Evolutionary conservation across 2,113 vertebrate species (phyloP).

Genomic region (Micromys minutus): DNA sequence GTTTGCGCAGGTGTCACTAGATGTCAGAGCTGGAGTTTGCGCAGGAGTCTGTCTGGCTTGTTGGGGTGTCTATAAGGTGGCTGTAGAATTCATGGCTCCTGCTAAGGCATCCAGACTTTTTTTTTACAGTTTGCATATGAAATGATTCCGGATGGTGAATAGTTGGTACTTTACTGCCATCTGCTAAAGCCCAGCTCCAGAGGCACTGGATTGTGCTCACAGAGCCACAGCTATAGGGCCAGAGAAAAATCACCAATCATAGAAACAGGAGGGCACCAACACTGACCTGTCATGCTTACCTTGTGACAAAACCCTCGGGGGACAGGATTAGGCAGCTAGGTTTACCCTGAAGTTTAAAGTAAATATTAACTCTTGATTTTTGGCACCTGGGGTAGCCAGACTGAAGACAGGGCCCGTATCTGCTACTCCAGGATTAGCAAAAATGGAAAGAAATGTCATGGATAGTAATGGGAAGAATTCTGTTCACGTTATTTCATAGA

Average conservation of each 20-base stretch:
- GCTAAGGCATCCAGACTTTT: not conserved
- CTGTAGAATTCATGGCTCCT: not conserved
- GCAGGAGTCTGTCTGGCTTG: not conserved
- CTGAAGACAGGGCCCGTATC: not conserved
- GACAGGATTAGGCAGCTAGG: not conserved
- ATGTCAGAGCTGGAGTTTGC: not conserved
- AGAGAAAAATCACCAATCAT: not conserved
- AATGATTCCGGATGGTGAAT: conserved; percentile 24
- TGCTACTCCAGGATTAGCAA: not conserved
- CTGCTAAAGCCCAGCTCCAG: not conserved
- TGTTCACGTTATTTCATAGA: not conserved
- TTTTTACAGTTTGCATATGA: not conserved
- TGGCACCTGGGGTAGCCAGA: not conserved
- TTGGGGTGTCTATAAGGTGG: not conserved
- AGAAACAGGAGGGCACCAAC: not conserved
- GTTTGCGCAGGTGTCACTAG: not conserved
- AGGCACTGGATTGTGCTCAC: not conserved
- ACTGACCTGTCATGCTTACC: not conserved
- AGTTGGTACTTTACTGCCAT: not conserved
- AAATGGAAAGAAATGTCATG: not conserved
- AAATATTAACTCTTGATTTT: not conserved
- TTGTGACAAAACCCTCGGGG: not conserved
- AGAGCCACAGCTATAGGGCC: not conserved
- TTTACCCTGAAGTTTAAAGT: not conserved
- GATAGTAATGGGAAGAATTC: not conserved